Evolutionary conservation across 2,113 vertebrate genomes (phyloP).

Genomic region (Hassar affinis): DNA sequence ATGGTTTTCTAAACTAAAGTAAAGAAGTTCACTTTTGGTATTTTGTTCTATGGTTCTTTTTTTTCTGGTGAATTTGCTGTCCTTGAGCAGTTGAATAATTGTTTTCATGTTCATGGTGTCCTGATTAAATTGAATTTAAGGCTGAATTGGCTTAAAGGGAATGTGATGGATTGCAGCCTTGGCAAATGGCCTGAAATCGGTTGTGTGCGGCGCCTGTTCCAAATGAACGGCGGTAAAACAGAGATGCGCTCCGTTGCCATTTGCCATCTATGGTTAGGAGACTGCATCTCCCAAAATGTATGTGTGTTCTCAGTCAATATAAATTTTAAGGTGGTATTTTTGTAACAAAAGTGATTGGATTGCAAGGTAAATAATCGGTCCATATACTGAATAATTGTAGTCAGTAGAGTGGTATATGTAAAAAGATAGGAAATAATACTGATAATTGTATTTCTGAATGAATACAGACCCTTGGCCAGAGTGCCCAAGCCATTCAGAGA

Average conservation of each 20-base stretch:
- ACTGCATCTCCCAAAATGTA: background rate
- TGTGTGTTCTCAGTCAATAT: background rate
- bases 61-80: background rate
- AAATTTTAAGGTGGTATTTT: background rate
- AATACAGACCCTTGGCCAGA: too few species aligned
- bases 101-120: background rate
- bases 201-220: background rate
- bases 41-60: too few species aligned
- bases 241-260: background rate
- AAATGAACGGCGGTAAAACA: background rate
- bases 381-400: background rate
- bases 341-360: background rate
- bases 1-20: slow-evolving; percentile 65
- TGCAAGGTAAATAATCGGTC: background rate
- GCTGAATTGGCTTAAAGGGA: background rate
- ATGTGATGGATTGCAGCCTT: background rate
- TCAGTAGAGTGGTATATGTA: background rate
- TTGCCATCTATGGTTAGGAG: slow-evolving; percentile 1
- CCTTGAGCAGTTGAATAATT: background rate
- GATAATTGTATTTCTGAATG: background rate
- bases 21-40: slow-evolving; percentile 48
- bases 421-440: background rate
- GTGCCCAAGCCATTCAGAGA: background rate
- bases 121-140: background rate
- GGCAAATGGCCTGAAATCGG: background rate